phyloP scores from a whole-genome alignment of 2,113 vertebrate species.

The Oxyruncus cristatus region DNA sequence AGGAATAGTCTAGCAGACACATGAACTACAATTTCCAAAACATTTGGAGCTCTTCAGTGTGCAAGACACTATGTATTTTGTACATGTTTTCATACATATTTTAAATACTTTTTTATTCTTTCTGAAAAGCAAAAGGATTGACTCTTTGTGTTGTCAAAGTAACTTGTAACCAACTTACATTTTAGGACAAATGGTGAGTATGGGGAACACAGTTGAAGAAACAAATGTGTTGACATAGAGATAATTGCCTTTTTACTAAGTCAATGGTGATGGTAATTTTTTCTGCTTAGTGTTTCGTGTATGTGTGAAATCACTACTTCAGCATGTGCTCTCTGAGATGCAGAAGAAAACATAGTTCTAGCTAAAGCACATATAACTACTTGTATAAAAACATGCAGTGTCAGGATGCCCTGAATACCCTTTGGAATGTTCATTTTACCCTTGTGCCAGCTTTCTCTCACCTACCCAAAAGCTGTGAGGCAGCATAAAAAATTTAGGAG shows the following conservation, averaged over 20 bases:
- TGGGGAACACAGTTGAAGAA: neutral
- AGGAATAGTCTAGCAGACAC: neutral
- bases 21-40: neutral
- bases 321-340: neutral
- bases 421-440: constrained; percentile 28
- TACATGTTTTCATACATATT: neutral
- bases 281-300: neutral
- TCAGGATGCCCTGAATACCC: neutral
- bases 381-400: neutral
- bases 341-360: neutral
- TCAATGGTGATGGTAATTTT: neutral
- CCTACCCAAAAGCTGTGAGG: constrained; percentile 19
- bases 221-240: neutral
- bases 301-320: neutral
- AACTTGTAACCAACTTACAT: neutral
- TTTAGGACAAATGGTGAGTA: neutral
- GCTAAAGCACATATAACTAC: neutral
- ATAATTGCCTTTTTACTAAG: neutral
- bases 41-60: neutral
- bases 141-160: neutral
- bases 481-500: constrained; percentile 9
- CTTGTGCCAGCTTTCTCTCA: constrained; percentile 42
- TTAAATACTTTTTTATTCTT: neutral
- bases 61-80: neutral
- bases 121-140: neutral